These are phyloP conservation scores for Parascotia fuliginaria DNA, from an alignment of 2,888 invertebrate genomes.

Conservation along the genomic window DNA sequence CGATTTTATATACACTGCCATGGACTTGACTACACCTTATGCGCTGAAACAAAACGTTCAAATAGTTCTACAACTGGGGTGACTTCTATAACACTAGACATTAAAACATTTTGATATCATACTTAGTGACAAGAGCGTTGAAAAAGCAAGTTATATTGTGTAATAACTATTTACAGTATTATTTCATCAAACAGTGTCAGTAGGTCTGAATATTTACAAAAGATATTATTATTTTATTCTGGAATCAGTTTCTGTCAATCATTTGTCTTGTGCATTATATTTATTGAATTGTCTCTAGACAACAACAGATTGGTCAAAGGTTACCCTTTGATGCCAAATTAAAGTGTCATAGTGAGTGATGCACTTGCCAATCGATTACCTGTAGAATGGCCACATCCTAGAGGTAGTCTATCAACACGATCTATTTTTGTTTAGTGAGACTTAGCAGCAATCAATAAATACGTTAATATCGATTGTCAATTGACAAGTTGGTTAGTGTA, in stretches of 20 bases:
- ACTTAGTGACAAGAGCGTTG: slow-evolving; percentile 37
- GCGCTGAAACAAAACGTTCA: slow-evolving; percentile 78
- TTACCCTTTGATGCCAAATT: slow-evolving; percentile 52
- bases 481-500: slow-evolving; percentile 55
- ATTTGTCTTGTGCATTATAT: slow-evolving; percentile 10
- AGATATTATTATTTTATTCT: slow-evolving; percentile 15
- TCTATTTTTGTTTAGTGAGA: slow-evolving; percentile 40
- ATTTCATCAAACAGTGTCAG: slow-evolving; percentile 28
- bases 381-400: slow-evolving; percentile 39
- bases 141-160: slow-evolving; percentile 25
- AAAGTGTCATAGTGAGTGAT: slow-evolving; percentile 47
- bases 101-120: slow-evolving; percentile 11
- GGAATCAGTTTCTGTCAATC: slow-evolving; percentile 8
- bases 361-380: slow-evolving; percentile 60
- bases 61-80: slow-evolving; percentile 52
- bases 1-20: slow-evolving; percentile 64
- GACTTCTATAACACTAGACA: slow-evolving; percentile 15
- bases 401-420: slow-evolving; percentile 44
- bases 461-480: slow-evolving; percentile 34
- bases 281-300: slow-evolving; percentile 16
- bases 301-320: slow-evolving; percentile 37
- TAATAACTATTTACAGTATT: slow-evolving; percentile 49
- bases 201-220: slow-evolving; percentile 37
- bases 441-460: slow-evolving; percentile 18
- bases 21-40: slow-evolving; percentile 57